Evolutionary conservation across 2,797 vertebrate genomes (phyloP).

Genomic region (Florisuga fusca): DNA sequence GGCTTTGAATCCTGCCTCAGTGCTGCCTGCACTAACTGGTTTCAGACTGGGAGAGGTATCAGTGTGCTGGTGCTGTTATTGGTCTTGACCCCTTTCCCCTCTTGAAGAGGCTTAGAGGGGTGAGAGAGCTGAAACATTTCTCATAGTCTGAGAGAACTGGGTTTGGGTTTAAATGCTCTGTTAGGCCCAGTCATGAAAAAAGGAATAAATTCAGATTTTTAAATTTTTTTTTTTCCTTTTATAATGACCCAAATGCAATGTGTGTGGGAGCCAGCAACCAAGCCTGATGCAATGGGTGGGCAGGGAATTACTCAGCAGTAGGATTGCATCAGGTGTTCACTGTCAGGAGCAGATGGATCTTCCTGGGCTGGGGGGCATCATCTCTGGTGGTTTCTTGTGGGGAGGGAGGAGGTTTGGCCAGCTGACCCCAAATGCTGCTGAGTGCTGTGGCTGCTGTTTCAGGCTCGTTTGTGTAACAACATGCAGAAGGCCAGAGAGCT

Average conservation of each 20-base stretch:
- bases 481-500: constrained; percentile 98
- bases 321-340: neutral
- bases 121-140: neutral
- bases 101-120: neutral
- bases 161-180: neutral
- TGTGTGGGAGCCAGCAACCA: neutral
- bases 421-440: fast-evolving
- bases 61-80: neutral
- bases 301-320: neutral
- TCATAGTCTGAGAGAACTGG: neutral
- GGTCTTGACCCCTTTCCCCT: too few relatives aligned
- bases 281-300: neutral
- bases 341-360: neutral
- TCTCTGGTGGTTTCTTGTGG: neutral
- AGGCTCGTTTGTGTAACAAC: constrained; percentile 96
- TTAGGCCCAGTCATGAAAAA: neutral
- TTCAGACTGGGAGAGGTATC: neutral
- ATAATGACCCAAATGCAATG: neutral
- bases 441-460: neutral
- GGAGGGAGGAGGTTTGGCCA: neutral
- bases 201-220: neutral
- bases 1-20: neutral
- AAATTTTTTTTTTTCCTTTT: neutral
- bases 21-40: neutral
- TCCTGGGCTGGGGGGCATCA: neutral